Evolutionary conservation across 2,113 vertebrate genomes (phyloP).

Genomic region (Chroicocephalus ridibundus): DNA sequence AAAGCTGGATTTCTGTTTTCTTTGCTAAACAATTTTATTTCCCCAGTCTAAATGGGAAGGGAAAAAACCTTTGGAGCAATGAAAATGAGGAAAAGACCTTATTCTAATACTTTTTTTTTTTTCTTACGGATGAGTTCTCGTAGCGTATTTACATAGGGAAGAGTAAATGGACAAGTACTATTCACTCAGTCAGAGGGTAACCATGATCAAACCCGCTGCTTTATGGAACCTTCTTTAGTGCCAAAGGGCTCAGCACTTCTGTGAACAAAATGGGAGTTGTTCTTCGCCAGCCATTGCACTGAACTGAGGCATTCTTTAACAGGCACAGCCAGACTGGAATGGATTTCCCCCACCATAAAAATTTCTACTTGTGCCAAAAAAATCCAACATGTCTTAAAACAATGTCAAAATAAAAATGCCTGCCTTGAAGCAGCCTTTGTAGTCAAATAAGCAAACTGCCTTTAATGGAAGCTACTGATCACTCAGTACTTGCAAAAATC

Average conservation of each 20-base stretch:
- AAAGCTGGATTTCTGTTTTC: neutral
- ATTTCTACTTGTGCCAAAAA: neutral
- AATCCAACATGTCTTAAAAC: neutral
- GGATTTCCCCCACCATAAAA: neutral
- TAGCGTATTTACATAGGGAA: neutral
- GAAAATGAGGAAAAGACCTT: neutral
- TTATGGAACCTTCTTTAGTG: neutral
- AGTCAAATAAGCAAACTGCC: neutral
- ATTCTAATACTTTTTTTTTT: neutral
- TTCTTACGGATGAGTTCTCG: neutral
- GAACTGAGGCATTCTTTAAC: neutral
- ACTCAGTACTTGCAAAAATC: neutral
- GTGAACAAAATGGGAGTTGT: neutral
- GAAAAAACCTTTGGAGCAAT: neutral
- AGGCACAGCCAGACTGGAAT: neutral
- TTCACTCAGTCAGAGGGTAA: neutral
- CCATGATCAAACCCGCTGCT: neutral
- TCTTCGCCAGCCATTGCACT: neutral
- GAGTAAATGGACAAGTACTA: neutral
- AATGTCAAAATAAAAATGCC: neutral
- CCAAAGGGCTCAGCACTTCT: neutral
- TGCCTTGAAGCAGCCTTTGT: neutral
- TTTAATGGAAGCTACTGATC: neutral
- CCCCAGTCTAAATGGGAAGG: neutral
- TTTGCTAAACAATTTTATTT: neutral